These are phyloP conservation scores for Crepidodera aurea DNA, from an alignment of 2,888 invertebrate genomes.

Conservation along the genomic window DNA sequence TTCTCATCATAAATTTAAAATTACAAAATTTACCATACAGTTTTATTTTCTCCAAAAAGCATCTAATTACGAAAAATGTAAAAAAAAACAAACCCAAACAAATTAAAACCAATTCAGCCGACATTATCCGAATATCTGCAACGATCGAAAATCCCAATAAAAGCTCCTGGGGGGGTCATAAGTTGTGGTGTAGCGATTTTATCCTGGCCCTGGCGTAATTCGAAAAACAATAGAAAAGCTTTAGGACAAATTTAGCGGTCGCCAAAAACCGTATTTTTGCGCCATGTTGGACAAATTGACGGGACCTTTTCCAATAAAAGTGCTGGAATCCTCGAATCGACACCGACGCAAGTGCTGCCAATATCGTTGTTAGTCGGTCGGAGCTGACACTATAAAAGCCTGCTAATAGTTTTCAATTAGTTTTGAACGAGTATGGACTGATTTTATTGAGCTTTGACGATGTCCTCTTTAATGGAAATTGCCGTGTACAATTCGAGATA, in stretches of 20 bases:
- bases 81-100: too few relatives aligned
- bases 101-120: not conserved
- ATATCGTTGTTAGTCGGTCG: constrained; percentile 18
- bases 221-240: constrained; percentile 40
- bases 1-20: too few relatives aligned
- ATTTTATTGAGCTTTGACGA: not conserved
- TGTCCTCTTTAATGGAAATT: too few relatives aligned
- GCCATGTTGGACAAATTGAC: constrained; percentile 32
- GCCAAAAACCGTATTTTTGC: constrained; percentile 43
- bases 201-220: constrained; percentile 36
- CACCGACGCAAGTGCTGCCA: constrained; percentile 35
- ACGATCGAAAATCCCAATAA: constrained; percentile 36
- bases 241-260: constrained; percentile 43
- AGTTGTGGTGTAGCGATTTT: constrained; percentile 38
- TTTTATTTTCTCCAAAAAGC: too few relatives aligned
- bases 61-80: too few relatives aligned
- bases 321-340: constrained; percentile 19
- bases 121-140: not conserved
- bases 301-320: constrained; percentile 30
- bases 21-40: too few relatives aligned
- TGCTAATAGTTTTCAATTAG: constrained; percentile 19
- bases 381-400: constrained; percentile 14
- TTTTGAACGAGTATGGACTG: constrained; percentile 1
- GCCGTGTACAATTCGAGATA: too few relatives aligned
- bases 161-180: constrained; percentile 30